Base-by-base conservation (phyloP, 2,797 vertebrate genomes). In the Todus mexicanus region DNA sequence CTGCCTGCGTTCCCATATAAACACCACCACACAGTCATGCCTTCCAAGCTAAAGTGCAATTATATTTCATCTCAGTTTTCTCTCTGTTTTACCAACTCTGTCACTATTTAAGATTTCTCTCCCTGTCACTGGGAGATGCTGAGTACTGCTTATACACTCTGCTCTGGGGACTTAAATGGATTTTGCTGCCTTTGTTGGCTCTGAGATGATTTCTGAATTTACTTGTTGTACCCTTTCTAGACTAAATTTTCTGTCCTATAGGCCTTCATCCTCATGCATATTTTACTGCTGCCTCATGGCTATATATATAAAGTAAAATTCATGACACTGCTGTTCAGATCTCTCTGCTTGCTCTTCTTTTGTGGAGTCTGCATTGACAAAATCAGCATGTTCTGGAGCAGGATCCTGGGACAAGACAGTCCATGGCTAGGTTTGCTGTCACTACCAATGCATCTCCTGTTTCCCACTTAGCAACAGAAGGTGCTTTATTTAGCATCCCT, bases 401-500 rank as follows among this genome's bases (percentile, higher is more conserved):
- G 51, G 23, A 70, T 88, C n/a, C 27, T 86, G 74, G 35, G 79
- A 89, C 54, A 92, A 31, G n/a, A n/a, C 23, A 48, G 31, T 35
- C 18, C 69, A 47, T 40, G 66, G 73, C 43, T 27, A 71, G 48
- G 22, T 83, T 63, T 86, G 19, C 29, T 91, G 70, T 75, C 89
- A 59, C 54, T 75, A 51, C 17, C 38, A 87, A 1, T 60, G 54
- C 56, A 75, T 57, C 31, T 91, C 57, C 76, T 70, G 66, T 73
- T 92, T 91, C 45, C 64, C 48, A 56, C 66, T 70, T 93, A 94
- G 87, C 79, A 94, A 89, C 89, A 79, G 66, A 91, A 84, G 6
- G 22, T 57, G 27, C 60, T 95, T 94, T 87, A 87, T 89, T 92
- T 92, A 95, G 74, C 88, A 87, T 54, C 29, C 14, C 43, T 93